Evolutionary conservation across 2,113 vertebrate species (phyloP).

Genomic region (Neogale vison): DNA sequence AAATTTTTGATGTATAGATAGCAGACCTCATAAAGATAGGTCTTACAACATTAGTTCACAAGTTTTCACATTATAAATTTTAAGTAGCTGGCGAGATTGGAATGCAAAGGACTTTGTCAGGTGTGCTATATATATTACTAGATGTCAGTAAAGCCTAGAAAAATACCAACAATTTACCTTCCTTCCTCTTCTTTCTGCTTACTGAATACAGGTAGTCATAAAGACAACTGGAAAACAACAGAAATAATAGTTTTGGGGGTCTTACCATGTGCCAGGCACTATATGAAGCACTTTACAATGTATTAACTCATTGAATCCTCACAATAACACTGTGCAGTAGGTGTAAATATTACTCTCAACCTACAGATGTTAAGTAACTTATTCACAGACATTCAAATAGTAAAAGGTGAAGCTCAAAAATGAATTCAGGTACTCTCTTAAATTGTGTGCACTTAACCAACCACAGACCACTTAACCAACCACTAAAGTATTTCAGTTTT

Average conservation of each 20-base stretch:
- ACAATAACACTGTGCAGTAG: neutral
- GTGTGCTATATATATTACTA: neutral
- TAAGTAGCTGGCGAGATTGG: neutral
- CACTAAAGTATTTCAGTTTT: neutral
- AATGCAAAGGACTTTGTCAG: neutral
- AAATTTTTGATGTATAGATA: neutral
- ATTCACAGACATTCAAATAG: neutral
- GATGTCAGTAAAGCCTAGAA: neutral
- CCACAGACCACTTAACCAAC: neutral
- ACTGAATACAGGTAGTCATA: neutral
- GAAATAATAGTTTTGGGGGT: neutral
- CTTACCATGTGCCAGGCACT: neutral
- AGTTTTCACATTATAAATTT: neutral
- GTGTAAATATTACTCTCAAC: neutral
- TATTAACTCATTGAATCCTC: neutral
- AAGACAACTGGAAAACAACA: neutral
- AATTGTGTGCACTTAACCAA: neutral
- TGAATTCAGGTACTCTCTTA: neutral
- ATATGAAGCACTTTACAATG: neutral
- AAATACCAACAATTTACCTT: neutral
- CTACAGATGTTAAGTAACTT: neutral
- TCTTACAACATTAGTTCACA: neutral
- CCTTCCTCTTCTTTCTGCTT: neutral
- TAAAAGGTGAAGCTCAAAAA: conserved; percentile 28
- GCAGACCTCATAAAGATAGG: neutral